These are phyloP conservation scores for Prosopocoilus inquinatus DNA, from an alignment of 2,888 invertebrate species.

Conservation along the genomic window DNA sequence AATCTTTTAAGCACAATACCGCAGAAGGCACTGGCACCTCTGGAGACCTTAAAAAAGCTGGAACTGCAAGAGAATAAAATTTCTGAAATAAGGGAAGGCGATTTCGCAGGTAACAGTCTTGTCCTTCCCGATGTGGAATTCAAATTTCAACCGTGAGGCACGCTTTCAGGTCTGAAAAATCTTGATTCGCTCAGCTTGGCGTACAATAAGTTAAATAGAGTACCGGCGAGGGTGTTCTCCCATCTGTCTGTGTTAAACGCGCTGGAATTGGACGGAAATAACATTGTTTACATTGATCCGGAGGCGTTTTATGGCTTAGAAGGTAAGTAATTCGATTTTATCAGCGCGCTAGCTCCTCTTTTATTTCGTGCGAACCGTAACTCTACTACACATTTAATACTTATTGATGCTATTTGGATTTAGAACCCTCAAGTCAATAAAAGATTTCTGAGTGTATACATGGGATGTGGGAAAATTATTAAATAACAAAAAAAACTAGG, in stretches of 20 bases:
- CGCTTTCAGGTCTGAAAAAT: conserved; percentile 65
- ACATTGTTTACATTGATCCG: conserved; percentile 75
- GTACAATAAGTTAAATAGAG: conserved; percentile 76
- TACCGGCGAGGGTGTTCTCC: conserved; percentile 80
- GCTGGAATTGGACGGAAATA: conserved; percentile 84
- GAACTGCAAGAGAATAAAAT: conserved; percentile 88
- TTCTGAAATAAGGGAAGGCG: conserved; percentile 72
- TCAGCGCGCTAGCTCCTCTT: conserved; percentile 3
- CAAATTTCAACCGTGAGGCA: background rate
- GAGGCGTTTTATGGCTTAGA: conserved; percentile 85
- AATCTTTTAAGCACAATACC: conserved; percentile 77
- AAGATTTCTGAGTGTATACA: too few species aligned
- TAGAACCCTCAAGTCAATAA: too few species aligned
- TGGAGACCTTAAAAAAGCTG: conserved; percentile 79
- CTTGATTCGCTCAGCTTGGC: conserved; percentile 83
- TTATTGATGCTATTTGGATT: too few species aligned
- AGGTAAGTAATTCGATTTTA: conserved; percentile 58
- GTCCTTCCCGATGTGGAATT: background rate
- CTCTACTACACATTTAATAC: too few species aligned
- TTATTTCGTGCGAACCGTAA: background rate
- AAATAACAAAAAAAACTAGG: too few species aligned
- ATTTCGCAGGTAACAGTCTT: conserved; percentile 71
- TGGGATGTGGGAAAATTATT: too few species aligned
- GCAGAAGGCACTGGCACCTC: conserved; percentile 73
- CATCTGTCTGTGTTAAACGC: conserved; percentile 80